A percentile compares a stretch with the other conserved stretches of the same genome.
Conservation (phyloP, 2,113 vertebrate genomes). For the Machaerirhynchus nigripectus region DNA sequence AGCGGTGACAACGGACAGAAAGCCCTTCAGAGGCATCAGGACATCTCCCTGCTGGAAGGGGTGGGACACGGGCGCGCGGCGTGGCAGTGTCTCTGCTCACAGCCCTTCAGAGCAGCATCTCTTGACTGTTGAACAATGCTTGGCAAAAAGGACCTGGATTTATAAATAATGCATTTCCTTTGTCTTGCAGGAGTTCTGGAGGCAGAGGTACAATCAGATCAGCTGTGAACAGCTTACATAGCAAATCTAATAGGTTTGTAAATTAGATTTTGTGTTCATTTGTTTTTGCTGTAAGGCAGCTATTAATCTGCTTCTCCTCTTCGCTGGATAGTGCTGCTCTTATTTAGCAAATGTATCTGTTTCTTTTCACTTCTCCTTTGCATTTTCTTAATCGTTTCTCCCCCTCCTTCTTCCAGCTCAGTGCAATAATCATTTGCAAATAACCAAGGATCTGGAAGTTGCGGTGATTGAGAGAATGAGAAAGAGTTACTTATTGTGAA, state of each 20-base stretch:
- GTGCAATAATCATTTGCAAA: conserved; percentile 56
- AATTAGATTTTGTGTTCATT: conserved; percentile 84
- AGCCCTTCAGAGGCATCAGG: neutral
- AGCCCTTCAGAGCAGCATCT: conserved; percentile 19
- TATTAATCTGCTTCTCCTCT: conserved; percentile 80
- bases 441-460: conserved; percentile 53
- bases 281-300: conserved; percentile 81
- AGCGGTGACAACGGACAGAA: neutral
- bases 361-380: conserved; percentile 71
- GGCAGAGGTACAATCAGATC: conserved; percentile 85
- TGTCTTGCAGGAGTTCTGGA: conserved; percentile 86
- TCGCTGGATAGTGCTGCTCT: conserved; percentile 68
- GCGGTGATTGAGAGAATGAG: conserved; percentile 3
- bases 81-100: neutral
- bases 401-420: neutral
- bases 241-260: conserved; percentile 91
- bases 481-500: conserved; percentile 57
- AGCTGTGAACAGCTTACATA: conserved; percentile 82
- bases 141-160: conserved; percentile 59
- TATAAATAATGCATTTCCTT: conserved; percentile 84
- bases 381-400: conserved; percentile 66
- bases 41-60: neutral
- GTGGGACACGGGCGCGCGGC: accelerated
- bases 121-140: conserved; percentile 66
- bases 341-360: conserved; percentile 73